Percentiles rank a stretch among this genome's conserved stretches.
phyloP scores from a whole-genome alignment of 2,113 vertebrate genomes.

The Pogona vitticeps region DNA sequence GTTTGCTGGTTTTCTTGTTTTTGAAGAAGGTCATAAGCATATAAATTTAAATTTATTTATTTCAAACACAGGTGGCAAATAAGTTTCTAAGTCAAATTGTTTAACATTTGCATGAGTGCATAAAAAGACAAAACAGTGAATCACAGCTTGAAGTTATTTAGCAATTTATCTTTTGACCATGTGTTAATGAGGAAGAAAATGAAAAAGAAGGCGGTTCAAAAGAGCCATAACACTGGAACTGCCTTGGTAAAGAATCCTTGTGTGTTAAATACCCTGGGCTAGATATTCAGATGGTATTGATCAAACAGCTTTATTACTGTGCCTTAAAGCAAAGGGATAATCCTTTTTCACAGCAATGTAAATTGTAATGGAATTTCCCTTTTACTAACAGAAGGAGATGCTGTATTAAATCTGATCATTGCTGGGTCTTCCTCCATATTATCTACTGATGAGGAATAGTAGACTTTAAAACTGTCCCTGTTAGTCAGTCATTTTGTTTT shows the following conservation, averaged over 20 bases:
- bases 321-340: constrained; percentile 1
- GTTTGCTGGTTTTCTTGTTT: not conserved
- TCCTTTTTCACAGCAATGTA: constrained; percentile 1
- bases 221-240: constrained; percentile 17
- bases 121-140: constrained; percentile 37
- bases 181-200: constrained; percentile 64
- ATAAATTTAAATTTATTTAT: constrained; percentile 46
- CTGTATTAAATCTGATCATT: not conserved
- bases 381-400: constrained; percentile 2
- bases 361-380: not conserved
- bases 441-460: not conserved
- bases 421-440: constrained; percentile 15
- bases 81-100: constrained; percentile 36
- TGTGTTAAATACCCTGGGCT: constrained; percentile 18
- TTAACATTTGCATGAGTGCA: constrained; percentile 62
- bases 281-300: constrained; percentile 27
- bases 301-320: not conserved
- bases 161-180: constrained; percentile 59
- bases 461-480: not conserved
- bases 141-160: constrained; percentile 52
- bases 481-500: not conserved
- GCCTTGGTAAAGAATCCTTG: constrained; percentile 17
- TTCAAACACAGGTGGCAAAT: constrained; percentile 59
- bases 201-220: constrained; percentile 44
- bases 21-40: constrained; percentile 25